phyloP scores from a whole-genome alignment of 2,113 vertebrate genomes.

The Panurus biarmicus region DNA sequence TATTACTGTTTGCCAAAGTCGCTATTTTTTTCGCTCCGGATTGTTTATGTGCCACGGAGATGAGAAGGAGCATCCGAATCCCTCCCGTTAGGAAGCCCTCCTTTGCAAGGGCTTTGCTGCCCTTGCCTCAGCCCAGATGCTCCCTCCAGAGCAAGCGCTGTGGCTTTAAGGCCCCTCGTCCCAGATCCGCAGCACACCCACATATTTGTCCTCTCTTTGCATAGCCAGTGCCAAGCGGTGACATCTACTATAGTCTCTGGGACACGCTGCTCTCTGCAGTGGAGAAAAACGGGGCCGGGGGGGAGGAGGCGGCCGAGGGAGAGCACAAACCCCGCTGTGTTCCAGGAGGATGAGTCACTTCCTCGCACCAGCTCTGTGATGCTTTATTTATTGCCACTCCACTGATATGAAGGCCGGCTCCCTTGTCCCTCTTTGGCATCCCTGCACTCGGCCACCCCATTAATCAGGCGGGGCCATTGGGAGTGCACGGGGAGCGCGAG shows the following conservation, averaged over 20 bases:
- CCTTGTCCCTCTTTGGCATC: conserved; percentile 19
- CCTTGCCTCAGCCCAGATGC: not conserved
- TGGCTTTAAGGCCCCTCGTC: conserved; percentile 66
- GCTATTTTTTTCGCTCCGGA: not conserved
- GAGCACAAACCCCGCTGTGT: conserved; percentile 66
- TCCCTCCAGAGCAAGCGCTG: not conserved
- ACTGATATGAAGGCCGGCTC: conserved; percentile 63
- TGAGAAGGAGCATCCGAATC: not conserved
- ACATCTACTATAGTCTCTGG: conserved; percentile 77
- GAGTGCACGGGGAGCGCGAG: conserved; percentile 63
- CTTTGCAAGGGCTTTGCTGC: not conserved
- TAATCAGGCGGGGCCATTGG: conserved; percentile 68
- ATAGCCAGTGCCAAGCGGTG: conserved; percentile 77
- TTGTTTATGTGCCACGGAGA: fast-evolving
- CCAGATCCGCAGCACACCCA: conserved; percentile 60
- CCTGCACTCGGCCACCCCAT: conserved; percentile 59
- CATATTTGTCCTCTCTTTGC: conserved; percentile 71
- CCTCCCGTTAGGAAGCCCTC: not conserved
- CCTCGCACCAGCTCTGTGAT: conserved; percentile 67
- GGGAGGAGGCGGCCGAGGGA: not conserved
- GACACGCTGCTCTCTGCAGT: conserved; percentile 65
- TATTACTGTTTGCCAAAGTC: not conserved
- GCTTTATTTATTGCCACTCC: conserved; percentile 72
- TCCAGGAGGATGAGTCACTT: conserved; percentile 77
- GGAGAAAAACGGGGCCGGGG: not conserved